Conservation (phyloP, 2,797 vertebrate genomes). For the Morus bassanus region DNA sequence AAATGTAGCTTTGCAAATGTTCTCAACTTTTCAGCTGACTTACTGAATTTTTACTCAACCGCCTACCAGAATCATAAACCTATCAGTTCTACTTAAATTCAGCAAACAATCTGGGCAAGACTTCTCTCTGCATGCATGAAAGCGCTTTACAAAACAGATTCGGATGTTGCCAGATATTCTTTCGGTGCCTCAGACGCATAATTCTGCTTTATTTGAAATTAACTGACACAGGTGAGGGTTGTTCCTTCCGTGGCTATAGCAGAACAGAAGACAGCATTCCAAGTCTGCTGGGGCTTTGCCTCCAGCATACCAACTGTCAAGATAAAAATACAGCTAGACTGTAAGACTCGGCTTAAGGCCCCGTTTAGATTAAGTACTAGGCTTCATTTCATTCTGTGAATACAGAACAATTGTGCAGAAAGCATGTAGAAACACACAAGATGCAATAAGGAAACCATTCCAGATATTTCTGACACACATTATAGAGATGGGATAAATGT, state of each 20-base stretch:
- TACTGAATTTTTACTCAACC: background rate
- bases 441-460: background rate
- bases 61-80: background rate
- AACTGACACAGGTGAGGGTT: background rate
- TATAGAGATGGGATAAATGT: background rate
- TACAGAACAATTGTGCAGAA: background rate
- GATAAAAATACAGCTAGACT: background rate
- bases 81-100: background rate
- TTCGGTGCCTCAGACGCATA: background rate
- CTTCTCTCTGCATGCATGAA: background rate
- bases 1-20: slow-evolving; percentile 26
- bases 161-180: background rate
- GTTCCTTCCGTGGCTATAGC: background rate
- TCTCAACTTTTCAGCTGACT: background rate
- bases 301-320: background rate
- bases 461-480: accelerated
- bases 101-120: background rate
- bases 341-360: background rate
- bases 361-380: background rate
- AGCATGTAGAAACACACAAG: accelerated
- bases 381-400: background rate
- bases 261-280: background rate
- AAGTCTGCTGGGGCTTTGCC: background rate
- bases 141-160: background rate
- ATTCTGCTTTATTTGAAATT: background rate